Base-by-base conservation (phyloP, 2,888 invertebrate species). In the Caenorhabditis sp. region DNA sequence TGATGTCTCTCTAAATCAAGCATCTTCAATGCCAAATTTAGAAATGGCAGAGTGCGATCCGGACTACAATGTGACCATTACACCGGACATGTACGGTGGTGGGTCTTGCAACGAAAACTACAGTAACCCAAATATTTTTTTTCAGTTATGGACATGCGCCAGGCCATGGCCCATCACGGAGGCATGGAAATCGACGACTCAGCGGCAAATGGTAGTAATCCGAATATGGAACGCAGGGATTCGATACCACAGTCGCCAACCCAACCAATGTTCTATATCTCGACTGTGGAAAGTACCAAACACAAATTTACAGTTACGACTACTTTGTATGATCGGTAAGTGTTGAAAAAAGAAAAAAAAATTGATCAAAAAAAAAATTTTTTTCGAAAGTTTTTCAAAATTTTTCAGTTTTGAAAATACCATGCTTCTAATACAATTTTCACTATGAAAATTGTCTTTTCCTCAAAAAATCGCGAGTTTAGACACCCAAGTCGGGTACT, bases 51-150 rank as follows among this genome's bases (percentile, higher is more conserved):
- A 89, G 53, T 88, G 88, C 18, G 90, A 90, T 65, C 89, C 90
- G 5, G 90, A 90, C 56, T 90, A 90, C 69, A 90, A 90, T 72
- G 81, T 88, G 62, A 90, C 90, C 2, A 87, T 90, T 18, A 90
- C 90, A 8, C 89, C 89, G 24, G 89, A 89, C 28, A 90, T 88
- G 86, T 87, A 87, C 69, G 80, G 85, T 47, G 89, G 88, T 68
- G 76, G 82, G 85, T n/a, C n/a, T n/a, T n/a, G n/a, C n/a, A n/a
- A n/a, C n/a, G n/a, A n/a, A n/a, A n/a, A n/a, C n/a, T n/a, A n/a
- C n/a, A n/a, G n/a, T n/a, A n/a, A n/a, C n/a, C n/a, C n/a, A n/a
- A n/a, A 69, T 0, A 13, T 58, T 40, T 32, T 20, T 40, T 37
- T 37, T 24, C 56, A 72, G 72, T 74, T 74, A 40, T 64, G 80